Percentiles rank a stretch among this genome's conserved stretches.
These are phyloP conservation scores for Sebastes diaconus DNA, from an alignment of 2,797 vertebrate genomes.

Conservation along the genomic window DNA sequence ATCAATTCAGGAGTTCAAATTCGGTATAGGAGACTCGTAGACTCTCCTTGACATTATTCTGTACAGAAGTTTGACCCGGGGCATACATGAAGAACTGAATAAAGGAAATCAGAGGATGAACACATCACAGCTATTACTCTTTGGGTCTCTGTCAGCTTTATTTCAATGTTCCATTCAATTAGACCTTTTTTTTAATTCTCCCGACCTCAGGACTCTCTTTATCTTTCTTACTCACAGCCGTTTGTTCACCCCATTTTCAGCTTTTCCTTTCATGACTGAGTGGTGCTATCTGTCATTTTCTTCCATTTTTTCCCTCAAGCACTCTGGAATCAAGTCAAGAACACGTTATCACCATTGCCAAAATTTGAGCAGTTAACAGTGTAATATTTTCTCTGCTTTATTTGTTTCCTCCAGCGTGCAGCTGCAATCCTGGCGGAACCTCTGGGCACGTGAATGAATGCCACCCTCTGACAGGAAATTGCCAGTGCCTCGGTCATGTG, in stretches of 20 bases:
- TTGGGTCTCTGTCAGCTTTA: conserved; percentile 12
- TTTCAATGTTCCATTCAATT: conserved; percentile 23
- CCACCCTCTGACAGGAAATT: conserved; percentile 84
- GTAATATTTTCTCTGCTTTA: neutral
- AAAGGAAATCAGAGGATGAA: conserved; percentile 29
- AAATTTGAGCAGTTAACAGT: conserved; percentile 3
- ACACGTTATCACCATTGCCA: neutral
- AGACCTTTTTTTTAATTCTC: conserved; percentile 3
- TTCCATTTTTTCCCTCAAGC: conserved; percentile 6
- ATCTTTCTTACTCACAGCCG: conserved; percentile 12
- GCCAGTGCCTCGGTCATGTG: conserved; percentile 87
- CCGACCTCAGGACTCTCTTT: neutral
- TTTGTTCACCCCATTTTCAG: conserved; percentile 22
- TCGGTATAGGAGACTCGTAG: conserved; percentile 1
- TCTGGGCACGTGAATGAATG: conserved; percentile 75
- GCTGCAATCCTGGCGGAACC: conserved; percentile 82
- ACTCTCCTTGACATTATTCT: conserved; percentile 17
- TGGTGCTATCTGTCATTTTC: conserved; percentile 19
- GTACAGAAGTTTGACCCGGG: neutral
- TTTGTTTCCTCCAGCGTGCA: conserved; percentile 82
- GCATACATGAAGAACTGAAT: neutral
- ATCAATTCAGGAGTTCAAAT: conserved; percentile 22
- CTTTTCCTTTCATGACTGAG: conserved; percentile 26
- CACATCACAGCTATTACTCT: conserved; percentile 13
- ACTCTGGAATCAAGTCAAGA: conserved; percentile 17